Percentiles rank a stretch among this genome's conserved stretches.
Conservation (phyloP, 2,113 vertebrate species). For the Peromyscus leucopus region DNA sequence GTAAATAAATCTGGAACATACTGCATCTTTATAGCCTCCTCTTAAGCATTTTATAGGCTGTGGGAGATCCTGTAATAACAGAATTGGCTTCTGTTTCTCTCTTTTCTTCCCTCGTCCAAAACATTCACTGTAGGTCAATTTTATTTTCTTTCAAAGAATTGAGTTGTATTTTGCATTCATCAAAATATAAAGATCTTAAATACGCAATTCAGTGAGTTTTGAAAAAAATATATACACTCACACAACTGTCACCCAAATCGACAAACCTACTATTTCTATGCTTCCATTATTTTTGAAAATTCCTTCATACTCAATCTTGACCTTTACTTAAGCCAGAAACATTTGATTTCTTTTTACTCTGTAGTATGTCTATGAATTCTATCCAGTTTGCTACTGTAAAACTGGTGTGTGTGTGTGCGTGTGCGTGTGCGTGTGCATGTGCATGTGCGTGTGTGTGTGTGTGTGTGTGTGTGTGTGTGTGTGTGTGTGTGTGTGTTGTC, state of each 20-base stretch:
- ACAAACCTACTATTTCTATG: neutral
- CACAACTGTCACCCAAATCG: neutral
- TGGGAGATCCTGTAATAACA: neutral
- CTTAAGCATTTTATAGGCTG: neutral
- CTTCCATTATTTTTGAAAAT: neutral
- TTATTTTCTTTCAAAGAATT: conserved; percentile 40
- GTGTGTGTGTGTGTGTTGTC: neutral
- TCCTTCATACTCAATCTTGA: neutral
- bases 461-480: neutral
- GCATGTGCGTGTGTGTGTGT: neutral
- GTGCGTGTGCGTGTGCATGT: neutral
- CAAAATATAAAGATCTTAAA: conserved; percentile 32
- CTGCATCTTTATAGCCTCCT: neutral
- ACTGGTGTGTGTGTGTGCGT: neutral
- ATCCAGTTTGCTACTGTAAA: neutral
- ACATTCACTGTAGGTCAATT: neutral
- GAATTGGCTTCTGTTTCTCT: conserved; percentile 40
- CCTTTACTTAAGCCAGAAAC: neutral
- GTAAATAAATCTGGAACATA: conserved; percentile 30
- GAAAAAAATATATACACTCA: neutral
- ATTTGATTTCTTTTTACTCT: neutral
- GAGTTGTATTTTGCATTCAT: neutral
- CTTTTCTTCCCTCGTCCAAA: neutral
- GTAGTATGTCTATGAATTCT: neutral
- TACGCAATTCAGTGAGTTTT: neutral